Conservation (phyloP, 2,888 invertebrate genomes). For the Hydrotaea diabolus region DNA sequence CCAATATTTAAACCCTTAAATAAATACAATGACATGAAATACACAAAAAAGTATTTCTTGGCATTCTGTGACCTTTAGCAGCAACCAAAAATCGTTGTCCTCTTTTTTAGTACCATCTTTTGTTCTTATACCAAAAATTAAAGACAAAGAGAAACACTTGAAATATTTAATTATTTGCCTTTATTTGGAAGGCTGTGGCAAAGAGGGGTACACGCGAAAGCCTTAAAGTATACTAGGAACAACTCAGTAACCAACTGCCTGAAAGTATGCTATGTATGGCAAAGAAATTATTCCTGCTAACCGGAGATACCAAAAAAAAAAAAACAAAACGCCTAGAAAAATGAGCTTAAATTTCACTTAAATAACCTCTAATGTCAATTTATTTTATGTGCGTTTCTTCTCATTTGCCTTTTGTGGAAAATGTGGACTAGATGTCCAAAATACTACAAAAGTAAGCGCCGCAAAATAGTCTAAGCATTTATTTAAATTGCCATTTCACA, state of each 20-base stretch:
- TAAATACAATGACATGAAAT: background rate
- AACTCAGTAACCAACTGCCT: too few species aligned
- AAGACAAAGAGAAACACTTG: background rate
- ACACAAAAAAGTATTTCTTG: background rate
- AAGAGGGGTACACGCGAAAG: background rate
- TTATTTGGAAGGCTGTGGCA: too few species aligned
- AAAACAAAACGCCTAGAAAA: background rate
- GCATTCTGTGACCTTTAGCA: background rate
- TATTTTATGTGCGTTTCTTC: background rate
- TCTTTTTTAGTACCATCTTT: too few species aligned
- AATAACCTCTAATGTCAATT: background rate
- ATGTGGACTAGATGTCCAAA: background rate
- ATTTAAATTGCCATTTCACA: background rate
- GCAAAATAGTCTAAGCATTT: background rate
- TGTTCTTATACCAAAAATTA: background rate
- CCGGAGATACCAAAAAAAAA: too few species aligned
- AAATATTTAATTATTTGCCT: background rate
- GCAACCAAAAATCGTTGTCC: background rate
- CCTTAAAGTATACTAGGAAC: background rate
- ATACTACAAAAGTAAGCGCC: background rate
- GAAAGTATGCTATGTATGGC: too few species aligned
- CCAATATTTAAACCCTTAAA: constrained; percentile 2
- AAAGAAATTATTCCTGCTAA: too few species aligned
- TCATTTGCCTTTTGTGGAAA: background rate
- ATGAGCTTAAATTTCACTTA: background rate